Percentiles rank a stretch among this genome's conserved stretches.
Evolutionary conservation across 2,113 vertebrate genomes (phyloP).

Genomic region (Cyanoramphus novaezelandiae): DNA sequence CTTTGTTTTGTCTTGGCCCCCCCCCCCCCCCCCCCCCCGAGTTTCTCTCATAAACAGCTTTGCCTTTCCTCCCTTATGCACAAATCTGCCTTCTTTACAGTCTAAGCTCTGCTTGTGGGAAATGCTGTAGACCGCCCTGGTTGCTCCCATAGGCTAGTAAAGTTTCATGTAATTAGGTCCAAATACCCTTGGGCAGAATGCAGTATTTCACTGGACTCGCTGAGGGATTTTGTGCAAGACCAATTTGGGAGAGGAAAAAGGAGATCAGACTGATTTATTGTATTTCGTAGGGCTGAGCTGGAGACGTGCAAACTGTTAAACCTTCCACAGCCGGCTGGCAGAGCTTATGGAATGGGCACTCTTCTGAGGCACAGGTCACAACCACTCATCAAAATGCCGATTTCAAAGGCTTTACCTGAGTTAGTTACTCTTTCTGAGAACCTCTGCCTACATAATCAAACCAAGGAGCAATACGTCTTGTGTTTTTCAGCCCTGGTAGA

Average conservation of each 20-base stretch:
- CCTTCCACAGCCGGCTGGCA: not conserved
- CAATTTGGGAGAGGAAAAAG: not conserved
- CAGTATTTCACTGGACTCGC: slow-evolving; percentile 5
- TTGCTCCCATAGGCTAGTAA: not conserved
- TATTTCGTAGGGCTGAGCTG: not conserved
- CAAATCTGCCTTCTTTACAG: not conserved
- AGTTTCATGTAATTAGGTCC: slow-evolving; percentile 16
- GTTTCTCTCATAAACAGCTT: not conserved
- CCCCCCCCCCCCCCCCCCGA: too few species aligned
- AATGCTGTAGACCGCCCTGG: not conserved
- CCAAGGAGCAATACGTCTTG: not conserved
- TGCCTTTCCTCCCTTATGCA: not conserved
- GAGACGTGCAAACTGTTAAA: not conserved
- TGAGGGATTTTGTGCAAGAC: not conserved
- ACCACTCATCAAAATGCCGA: not conserved
- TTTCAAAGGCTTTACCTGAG: not conserved
- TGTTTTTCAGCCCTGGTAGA: not conserved
- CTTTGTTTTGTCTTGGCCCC: too few species aligned
- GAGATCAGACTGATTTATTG: not conserved
- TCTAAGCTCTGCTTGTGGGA: not conserved
- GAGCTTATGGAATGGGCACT: not conserved
- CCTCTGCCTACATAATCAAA: not conserved
- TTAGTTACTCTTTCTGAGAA: not conserved
- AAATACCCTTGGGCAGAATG: slow-evolving; percentile 28
- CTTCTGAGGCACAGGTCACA: not conserved